Evolutionary conservation across 2,797 vertebrate species (phyloP).

Genomic region (Serranus cabrilla): DNA sequence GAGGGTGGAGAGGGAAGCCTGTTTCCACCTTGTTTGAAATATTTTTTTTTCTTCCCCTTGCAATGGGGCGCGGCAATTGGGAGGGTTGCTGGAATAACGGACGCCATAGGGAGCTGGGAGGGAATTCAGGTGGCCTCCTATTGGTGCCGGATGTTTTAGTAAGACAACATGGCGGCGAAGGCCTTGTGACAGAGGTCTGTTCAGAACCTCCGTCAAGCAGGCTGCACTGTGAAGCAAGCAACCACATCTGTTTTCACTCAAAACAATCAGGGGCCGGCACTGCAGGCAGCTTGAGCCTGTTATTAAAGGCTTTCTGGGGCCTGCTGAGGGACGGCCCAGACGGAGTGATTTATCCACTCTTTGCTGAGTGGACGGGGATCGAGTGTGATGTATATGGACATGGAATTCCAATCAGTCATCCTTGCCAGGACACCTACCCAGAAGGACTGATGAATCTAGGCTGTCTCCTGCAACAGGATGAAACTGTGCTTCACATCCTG

Average conservation of each 20-base stretch:
- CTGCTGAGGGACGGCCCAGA: slow-evolving; percentile 78
- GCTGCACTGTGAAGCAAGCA: slow-evolving; percentile 63
- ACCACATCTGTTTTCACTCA: slow-evolving; percentile 90
- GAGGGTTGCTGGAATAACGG: slow-evolving; percentile 54
- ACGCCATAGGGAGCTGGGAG: slow-evolving; percentile 38
- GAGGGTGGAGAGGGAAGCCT: slow-evolving; percentile 55
- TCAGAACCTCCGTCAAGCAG: slow-evolving; percentile 60
- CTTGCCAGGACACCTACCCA: slow-evolving; percentile 71
- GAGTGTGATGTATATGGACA: slow-evolving; percentile 79
- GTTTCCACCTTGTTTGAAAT: slow-evolving; percentile 76
- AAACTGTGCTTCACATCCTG: slow-evolving; percentile 36
- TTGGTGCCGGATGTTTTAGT: slow-evolving; percentile 83
- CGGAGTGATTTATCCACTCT: slow-evolving; percentile 79
- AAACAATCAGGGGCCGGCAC: slow-evolving; percentile 84
- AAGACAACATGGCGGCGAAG: slow-evolving; percentile 76
- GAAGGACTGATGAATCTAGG: slow-evolving; percentile 57
- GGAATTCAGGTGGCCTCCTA: slow-evolving; percentile 70
- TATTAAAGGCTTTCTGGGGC: slow-evolving; percentile 87
- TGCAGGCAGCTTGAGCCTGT: slow-evolving; percentile 82
- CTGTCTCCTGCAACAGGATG: slow-evolving; percentile 41
- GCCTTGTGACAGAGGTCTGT: slow-evolving; percentile 73
- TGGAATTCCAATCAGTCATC: slow-evolving; percentile 85
- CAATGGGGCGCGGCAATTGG: slow-evolving; percentile 31
- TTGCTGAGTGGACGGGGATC: slow-evolving; percentile 79
- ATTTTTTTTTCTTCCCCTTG: slow-evolving; percentile 44